Base-by-base conservation (phyloP, 2,113 vertebrate species). In the Seriola dumerili region DNA sequence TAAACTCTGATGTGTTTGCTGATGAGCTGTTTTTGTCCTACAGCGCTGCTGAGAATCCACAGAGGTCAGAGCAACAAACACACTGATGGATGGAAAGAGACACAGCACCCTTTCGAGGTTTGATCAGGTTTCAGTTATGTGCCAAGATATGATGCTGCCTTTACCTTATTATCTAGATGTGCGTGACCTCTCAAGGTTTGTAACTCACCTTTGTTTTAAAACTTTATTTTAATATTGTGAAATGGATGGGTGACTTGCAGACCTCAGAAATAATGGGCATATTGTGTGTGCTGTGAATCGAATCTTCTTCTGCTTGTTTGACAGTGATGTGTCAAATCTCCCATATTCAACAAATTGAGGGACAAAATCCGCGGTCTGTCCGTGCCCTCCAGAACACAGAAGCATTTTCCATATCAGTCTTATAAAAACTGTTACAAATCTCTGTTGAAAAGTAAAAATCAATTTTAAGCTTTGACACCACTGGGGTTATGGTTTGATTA, bases 1-100 rank as follows among this genome's bases (percentile, higher is more conserved):
- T 88, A 91, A 87, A 87, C 66, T 72, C 81, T 89, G 81, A 90
- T 89, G 83, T 85, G 81, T 83, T 81, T 83, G 83, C 78, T 88
- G 87, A 90, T 88, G 80, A 83, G 70, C 55, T 78, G 72, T 40
- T 80, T 82, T 71, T 83, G 85, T 84, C 78, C 70, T 70, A 63
- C 58, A 83, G 78, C 69, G 3, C 50, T 44, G 70, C 73, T 58
- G 77, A 81, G 85, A 74, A 34, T 25, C 63, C 32, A 29, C 74
- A 62, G 85, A 88, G 85, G 83, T 88, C 80, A 86, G 59, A 83
- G 32, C 46, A 23, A 65, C 4, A 72, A 78, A 62, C 80, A 69
- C 50, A 42, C 75, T 58, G 54, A 73, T 14, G 40, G 14, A 78
- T 44, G 55, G 23, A 69, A n/a, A 63, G 11, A 88, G 3, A 29